A percentile compares a stretch with the other conserved stretches of the same genome.
These are phyloP conservation scores for Premnoplex brunnescens DNA, from an alignment of 2,797 vertebrate species.

Conservation along the genomic window DNA sequence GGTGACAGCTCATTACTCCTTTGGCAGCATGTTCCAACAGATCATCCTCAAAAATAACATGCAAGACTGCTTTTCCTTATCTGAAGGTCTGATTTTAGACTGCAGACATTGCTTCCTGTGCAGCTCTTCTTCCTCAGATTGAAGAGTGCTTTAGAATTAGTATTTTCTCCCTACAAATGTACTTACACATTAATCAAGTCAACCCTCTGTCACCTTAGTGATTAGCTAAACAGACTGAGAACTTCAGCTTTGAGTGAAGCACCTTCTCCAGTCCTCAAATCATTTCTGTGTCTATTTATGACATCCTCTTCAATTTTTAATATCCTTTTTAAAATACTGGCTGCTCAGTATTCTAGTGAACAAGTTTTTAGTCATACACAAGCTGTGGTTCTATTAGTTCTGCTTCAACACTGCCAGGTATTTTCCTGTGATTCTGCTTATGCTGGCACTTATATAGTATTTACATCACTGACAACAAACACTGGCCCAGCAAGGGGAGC, in stretches of 20 bases:
- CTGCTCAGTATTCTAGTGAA: conserved; percentile 2
- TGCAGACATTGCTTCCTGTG: not conserved
- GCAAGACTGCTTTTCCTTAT: not conserved
- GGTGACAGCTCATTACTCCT: not conserved
- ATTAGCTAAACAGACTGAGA: conserved; percentile 32
- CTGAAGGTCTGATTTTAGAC: not conserved
- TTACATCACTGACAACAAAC: not conserved
- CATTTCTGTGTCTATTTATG: conserved; percentile 19
- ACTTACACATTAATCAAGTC: conserved; percentile 28
- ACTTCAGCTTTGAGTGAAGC: conserved; percentile 22
- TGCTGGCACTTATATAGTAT: not conserved
- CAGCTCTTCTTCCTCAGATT: not conserved
- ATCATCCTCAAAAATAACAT: conserved; percentile 9
- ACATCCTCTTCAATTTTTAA: conserved; percentile 7
- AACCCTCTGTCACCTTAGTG: not conserved
- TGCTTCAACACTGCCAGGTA: not conserved
- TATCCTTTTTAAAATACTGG: not conserved
- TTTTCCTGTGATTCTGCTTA: not conserved
- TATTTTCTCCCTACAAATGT: conserved; percentile 1
- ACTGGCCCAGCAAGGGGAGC: not conserved
- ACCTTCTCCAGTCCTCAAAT: conserved; percentile 11
- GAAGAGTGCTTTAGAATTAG: conserved; percentile 18
- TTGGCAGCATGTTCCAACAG: not conserved
- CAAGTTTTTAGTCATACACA: not conserved
- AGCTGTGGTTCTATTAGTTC: not conserved